Evolutionary conservation across 2,797 vertebrate genomes (phyloP), one percentile per base, ranked within the genome.

Genomic region (Acanthurus lineatus): DNA sequence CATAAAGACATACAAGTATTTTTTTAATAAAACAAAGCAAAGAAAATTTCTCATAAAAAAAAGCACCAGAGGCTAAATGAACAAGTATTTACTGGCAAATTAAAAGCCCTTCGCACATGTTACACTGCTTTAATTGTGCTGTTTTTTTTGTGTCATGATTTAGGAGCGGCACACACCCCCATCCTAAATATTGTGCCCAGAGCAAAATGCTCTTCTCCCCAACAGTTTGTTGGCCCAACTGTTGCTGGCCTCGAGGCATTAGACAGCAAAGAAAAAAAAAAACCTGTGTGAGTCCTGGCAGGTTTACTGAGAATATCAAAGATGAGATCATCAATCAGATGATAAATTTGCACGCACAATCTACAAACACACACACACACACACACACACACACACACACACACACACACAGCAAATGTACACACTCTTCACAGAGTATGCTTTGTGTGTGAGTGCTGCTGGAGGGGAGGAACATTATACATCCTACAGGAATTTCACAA

Each of bases 401-500:
- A 17, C 20, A 56, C 61, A 66, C 61, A 63, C 28, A 60, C 57
- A 65, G 40, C n/a, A 54, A 49, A 51, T 22, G 40, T 25, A 60
- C 6, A 69, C 59, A 22, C 42, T 38, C n/a, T 11, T 20, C 20
- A 68, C 28, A 22, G 9, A 68, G 53, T 22, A 44, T 19, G 16
- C 52, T 69, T 63, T 61, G 32, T 58, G 20, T 53, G 32, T 22
- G 42, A 59, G 22, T 52, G 17, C 38, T 28, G 49, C 12, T 62
- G 40, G 44, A 60, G 17, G 44, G 66, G 68, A 58, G 64, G 74
- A n/a, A 28, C 40, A 5, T 11, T 65, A 49, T 52, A 49, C 53
- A 25, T 61, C 54, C 25, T 64, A 40, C 45, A 77, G 64, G 53
- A 85, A 72, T 68, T 49, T 72, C 63, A 54, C 72, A 74, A 67